phyloP scores from a whole-genome alignment of 2,113 vertebrate species.

The Heterocephalus glaber region DNA sequence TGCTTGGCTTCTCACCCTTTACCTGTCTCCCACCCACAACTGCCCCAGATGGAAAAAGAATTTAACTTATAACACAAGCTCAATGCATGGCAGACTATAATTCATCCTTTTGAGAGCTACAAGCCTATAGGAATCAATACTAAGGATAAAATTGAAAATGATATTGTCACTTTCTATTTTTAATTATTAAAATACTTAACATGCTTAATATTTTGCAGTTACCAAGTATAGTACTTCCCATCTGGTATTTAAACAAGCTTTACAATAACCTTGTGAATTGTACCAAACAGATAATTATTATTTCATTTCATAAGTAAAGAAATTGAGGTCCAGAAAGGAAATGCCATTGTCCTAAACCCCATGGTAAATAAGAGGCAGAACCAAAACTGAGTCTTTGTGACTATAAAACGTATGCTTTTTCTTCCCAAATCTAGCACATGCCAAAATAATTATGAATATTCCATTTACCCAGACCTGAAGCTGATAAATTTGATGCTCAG shows the following conservation, averaged over 20 bases:
- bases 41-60: background rate
- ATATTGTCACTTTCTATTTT: background rate
- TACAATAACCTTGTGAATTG: background rate
- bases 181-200: constrained; percentile 8
- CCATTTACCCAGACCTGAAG: background rate
- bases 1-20: background rate
- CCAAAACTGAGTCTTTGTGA: background rate
- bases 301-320: background rate
- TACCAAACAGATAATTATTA: background rate
- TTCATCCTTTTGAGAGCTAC: background rate
- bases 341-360: background rate
- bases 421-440: background rate
- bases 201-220: background rate
- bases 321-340: background rate
- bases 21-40: background rate
- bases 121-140: background rate
- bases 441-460: background rate
- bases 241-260: background rate
- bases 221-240: background rate
- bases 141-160: constrained; percentile 31
- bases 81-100: background rate
- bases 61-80: background rate
- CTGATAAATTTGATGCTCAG: background rate
- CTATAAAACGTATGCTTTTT: background rate
- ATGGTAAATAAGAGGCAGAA: background rate